Conservation (phyloP, 2,888 invertebrate genomes). For the Ophioninae sp. region DNA sequence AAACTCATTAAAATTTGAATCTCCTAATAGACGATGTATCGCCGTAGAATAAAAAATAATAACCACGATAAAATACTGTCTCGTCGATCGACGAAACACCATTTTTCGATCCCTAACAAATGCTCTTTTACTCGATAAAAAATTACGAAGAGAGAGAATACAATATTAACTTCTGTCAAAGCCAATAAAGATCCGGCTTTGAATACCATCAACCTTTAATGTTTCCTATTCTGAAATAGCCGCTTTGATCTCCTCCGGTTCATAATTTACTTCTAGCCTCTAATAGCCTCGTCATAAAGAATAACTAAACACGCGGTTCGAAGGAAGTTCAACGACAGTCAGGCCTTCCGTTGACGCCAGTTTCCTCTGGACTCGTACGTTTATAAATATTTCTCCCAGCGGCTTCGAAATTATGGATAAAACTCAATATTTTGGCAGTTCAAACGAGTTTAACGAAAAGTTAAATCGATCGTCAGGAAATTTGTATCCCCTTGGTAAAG, state of each 20-base stretch:
- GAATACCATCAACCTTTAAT: neutral
- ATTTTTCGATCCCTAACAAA: neutral
- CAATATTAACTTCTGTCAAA: neutral
- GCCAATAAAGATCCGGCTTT: neutral
- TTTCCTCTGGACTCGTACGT: neutral
- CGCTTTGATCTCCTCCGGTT: neutral
- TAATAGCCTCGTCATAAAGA: constrained; percentile 12
- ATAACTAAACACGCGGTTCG: constrained; percentile 3
- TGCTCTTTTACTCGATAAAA: neutral
- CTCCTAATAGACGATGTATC: too few species aligned
- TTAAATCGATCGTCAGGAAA: constrained; percentile 67
- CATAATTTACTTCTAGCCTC: neutral
- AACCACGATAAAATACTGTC: neutral
- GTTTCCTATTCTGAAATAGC: neutral
- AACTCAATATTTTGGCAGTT: constrained; percentile 60
- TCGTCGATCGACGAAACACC: neutral
- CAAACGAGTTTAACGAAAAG: constrained; percentile 63
- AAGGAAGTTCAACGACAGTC: neutral
- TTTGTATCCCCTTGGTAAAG: constrained; percentile 57
- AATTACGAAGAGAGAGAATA: neutral
- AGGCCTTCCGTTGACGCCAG: neutral
- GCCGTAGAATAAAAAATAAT: too few species aligned
- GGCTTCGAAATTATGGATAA: neutral
- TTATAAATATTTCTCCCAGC: neutral
- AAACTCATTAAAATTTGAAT: too few species aligned